These are phyloP conservation scores for Tragelaphus strepsiceros DNA, from an alignment of 2,113 vertebrate genomes.

Conservation along the genomic window DNA sequence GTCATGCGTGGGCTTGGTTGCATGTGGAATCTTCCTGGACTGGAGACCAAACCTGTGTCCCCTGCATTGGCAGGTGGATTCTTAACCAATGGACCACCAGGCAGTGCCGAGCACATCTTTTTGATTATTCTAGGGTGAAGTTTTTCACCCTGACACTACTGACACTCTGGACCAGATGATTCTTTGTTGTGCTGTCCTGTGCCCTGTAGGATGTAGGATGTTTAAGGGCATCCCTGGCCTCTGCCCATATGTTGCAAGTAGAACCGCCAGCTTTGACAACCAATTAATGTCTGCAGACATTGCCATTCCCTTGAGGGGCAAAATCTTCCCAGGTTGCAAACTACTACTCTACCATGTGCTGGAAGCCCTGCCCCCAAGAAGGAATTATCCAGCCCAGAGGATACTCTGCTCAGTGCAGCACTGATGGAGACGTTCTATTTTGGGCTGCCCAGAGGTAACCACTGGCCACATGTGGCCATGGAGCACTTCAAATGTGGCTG, in stretches of 20 bases:
- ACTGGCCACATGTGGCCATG: neutral
- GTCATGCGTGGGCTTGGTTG: rapidly evolving
- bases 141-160: neutral
- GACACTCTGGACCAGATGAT: neutral
- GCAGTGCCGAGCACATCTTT: neutral
- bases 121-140: neutral
- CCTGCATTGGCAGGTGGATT: neutral
- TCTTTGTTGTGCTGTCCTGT: neutral
- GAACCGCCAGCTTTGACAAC: neutral
- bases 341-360: neutral
- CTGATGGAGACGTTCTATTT: neutral
- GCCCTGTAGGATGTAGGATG: neutral
- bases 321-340: neutral
- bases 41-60: neutral
- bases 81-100: neutral
- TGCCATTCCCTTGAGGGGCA: neutral
- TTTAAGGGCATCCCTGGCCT: neutral
- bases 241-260: neutral
- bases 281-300: neutral
- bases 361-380: neutral
- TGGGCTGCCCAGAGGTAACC: neutral
- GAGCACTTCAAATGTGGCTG: neutral
- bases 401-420: neutral
- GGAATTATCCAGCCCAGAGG: neutral
- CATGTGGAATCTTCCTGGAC: neutral